phyloP scores from a whole-genome alignment of 2,113 vertebrate genomes.

The Setophaga kirtlandii region DNA sequence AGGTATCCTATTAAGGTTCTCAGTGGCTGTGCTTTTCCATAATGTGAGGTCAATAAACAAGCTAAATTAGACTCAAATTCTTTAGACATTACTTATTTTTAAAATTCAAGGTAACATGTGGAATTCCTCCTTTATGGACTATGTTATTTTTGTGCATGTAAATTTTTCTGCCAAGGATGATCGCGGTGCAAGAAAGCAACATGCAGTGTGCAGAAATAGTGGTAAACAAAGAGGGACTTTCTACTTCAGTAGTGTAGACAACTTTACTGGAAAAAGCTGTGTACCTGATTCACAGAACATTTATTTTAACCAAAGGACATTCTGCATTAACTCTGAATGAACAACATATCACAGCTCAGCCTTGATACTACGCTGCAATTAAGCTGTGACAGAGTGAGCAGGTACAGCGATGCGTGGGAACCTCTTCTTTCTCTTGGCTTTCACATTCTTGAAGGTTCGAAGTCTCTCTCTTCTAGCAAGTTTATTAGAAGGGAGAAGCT shows the following conservation, averaged over 20 bases:
- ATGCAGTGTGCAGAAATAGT: conserved; percentile 53
- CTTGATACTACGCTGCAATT: conserved; percentile 52
- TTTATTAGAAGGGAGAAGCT: conserved; percentile 91
- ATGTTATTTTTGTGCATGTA: not conserved
- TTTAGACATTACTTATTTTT: not conserved
- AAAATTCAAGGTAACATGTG: not conserved
- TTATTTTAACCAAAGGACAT: conserved; percentile 54
- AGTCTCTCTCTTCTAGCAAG: conserved; percentile 92
- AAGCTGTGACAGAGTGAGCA: conserved; percentile 45
- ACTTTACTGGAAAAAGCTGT: conserved; percentile 52
- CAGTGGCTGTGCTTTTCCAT: conserved; percentile 39
- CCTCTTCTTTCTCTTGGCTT: not conserved
- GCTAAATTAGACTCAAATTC: not conserved
- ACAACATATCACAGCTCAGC: conserved; percentile 20
- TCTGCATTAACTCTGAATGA: conserved; percentile 42
- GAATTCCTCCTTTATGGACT: not conserved
- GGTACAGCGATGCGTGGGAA: conserved; percentile 47
- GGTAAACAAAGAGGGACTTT: conserved; percentile 70
- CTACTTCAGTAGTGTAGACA: conserved; percentile 77
- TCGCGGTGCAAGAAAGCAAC: conserved; percentile 42
- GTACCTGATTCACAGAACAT: conserved; percentile 60
- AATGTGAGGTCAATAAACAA: not conserved
- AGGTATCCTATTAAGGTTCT: conserved; percentile 9
- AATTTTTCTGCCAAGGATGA: conserved; percentile 29
- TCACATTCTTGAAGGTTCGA: conserved; percentile 90